Percentiles rank a stretch among this genome's conserved stretches.
phyloP scores from a whole-genome alignment of 2,888 invertebrate genomes.

The Drosophila rellima region DNA sequence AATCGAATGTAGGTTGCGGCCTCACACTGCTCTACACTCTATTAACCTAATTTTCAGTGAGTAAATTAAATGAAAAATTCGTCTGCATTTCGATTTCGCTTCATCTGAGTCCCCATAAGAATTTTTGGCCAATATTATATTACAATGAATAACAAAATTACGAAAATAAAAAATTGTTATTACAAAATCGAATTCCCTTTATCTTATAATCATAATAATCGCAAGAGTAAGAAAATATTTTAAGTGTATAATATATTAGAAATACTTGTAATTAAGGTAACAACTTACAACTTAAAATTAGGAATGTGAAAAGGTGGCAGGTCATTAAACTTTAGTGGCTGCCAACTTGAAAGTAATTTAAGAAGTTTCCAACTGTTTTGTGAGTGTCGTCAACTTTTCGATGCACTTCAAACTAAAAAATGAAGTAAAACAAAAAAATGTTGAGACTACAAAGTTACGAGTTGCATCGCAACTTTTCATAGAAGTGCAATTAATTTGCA shows the following conservation, averaged over 20 bases:
- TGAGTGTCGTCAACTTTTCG: slow-evolving; percentile 33
- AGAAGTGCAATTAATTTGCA: slow-evolving; percentile 61
- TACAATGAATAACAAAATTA: too few species aligned
- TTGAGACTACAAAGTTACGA: slow-evolving; percentile 26
- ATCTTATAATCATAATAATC: background rate
- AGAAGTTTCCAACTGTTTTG: slow-evolving; percentile 54
- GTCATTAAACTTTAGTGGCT: slow-evolving; percentile 44
- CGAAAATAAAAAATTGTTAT: too few species aligned
- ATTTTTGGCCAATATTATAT: background rate
- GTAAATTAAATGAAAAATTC: slow-evolving; percentile 81
- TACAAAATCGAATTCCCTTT: too few species aligned
- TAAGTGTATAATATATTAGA: slow-evolving; percentile 5
- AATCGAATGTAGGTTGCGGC: slow-evolving; percentile 73
- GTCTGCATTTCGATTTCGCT: slow-evolving; percentile 22
- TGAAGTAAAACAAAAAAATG: slow-evolving; percentile 9
- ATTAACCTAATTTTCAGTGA: slow-evolving; percentile 83
- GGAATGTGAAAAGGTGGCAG: slow-evolving; percentile 9
- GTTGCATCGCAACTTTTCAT: slow-evolving; percentile 24
- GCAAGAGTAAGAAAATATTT: background rate
- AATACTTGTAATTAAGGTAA: slow-evolving; percentile 11
- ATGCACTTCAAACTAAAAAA: slow-evolving; percentile 45
- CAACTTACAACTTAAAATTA: background rate
- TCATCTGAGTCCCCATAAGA: slow-evolving; percentile 3
- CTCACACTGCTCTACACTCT: slow-evolving; percentile 74
- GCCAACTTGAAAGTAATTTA: slow-evolving; percentile 59